These are phyloP conservation scores for Osmerus eperlanus DNA, from an alignment of 2,113 vertebrate species.

Conservation along the genomic window DNA sequence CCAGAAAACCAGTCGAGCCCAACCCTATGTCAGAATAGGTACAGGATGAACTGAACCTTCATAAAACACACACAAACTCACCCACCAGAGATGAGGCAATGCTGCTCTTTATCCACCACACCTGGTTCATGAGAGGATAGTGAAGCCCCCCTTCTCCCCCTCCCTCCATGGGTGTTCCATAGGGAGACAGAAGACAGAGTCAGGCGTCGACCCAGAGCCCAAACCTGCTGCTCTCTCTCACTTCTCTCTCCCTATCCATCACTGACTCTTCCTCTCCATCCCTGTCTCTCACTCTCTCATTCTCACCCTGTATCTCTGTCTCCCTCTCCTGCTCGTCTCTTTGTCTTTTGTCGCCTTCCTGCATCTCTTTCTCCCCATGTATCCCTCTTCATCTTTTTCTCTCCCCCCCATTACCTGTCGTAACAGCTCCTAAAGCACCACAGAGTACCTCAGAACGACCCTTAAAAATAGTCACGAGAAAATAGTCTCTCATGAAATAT, in stretches of 20 bases:
- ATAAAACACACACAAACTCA: constrained; percentile 4
- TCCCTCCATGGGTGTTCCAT: constrained; percentile 27
- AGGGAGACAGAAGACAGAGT: constrained; percentile 37
- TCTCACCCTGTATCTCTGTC: background rate
- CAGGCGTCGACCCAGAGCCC: constrained; percentile 20
- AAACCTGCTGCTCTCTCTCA: constrained; percentile 31
- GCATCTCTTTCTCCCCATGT: background rate
- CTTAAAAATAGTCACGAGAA: constrained; percentile 8
- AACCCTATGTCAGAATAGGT: constrained; percentile 8
- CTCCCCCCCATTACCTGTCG: background rate
- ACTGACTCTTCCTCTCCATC: background rate
- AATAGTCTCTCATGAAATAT: constrained; percentile 26
- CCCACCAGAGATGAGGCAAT: background rate
- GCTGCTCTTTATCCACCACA: constrained; percentile 19
- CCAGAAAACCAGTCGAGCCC: constrained; percentile 48
- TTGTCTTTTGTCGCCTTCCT: background rate
- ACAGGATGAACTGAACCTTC: constrained; percentile 20
- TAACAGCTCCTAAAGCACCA: background rate
- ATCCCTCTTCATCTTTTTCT: background rate
- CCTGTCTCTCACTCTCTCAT: background rate
- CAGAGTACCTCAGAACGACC: background rate
- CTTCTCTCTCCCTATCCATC: background rate
- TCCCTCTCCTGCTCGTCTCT: background rate
- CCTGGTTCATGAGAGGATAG: constrained; percentile 38
- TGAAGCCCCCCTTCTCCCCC: background rate